These are phyloP conservation scores for Catocala fraxini DNA, from an alignment of 2,888 invertebrate species.

Conservation along the genomic window DNA sequence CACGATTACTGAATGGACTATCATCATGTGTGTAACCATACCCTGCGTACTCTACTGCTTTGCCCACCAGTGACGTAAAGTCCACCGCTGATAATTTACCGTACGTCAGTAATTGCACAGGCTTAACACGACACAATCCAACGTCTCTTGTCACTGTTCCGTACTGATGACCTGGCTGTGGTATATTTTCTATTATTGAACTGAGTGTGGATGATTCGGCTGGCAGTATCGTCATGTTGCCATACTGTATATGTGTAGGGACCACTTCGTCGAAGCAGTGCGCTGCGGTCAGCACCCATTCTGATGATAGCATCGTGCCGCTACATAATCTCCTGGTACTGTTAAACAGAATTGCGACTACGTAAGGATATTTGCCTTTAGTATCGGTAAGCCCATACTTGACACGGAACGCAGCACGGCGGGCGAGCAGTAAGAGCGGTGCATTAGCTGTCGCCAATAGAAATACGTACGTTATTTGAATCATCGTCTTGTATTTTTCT, in stretches of 20 bases:
- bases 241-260: neutral
- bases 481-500: too few relatives aligned
- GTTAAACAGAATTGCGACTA: neutral
- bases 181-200: neutral
- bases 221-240: neutral
- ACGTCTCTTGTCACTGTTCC: neutral
- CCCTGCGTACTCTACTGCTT: neutral
- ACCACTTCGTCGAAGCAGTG: neutral
- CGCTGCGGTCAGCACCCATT: slow-evolving; percentile 6
- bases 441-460: too few relatives aligned
- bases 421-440: too few relatives aligned
- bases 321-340: neutral
- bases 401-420: too few relatives aligned
- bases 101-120: neutral
- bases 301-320: neutral
- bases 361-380: neutral
- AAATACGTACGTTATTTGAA: too few relatives aligned
- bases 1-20: neutral
- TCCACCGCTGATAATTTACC: neutral
- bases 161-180: neutral
- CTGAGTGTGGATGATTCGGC: neutral
- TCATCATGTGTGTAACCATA: neutral
- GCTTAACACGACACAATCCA: neutral
- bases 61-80: neutral
- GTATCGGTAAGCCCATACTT: too few relatives aligned